Base-by-base conservation (phyloP, 2,888 invertebrate genomes). In the Stenichneumon culpator region DNA sequence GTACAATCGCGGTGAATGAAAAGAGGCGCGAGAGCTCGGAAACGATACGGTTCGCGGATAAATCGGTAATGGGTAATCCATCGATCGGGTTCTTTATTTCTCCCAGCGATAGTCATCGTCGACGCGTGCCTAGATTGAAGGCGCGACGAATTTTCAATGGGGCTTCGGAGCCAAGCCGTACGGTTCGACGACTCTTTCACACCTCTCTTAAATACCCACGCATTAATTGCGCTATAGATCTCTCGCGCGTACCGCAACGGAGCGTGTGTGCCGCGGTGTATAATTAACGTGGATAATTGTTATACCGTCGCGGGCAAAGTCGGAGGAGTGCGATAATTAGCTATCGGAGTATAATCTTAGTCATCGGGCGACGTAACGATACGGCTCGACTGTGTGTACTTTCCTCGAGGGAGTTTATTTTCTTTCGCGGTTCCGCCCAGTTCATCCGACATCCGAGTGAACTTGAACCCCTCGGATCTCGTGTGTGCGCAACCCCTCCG, bases 351-450 rank as follows among this genome's bases (percentile, higher is more conserved):
- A 44, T 73, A 80, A 85, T 82, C 44, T 82, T 75, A 85, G 75
- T 82, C 75, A 85, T 85, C 79, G 60, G 25, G 14, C 72, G 36
- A 39, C 32, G 70, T 36, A 60, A 79, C 54, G 57, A 63, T 47
- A 72, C 70, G n/a, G 6, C 52, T 28, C 60, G 47, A 47, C 44
- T 47, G 3, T 16, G 36, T 14, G 52, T 54, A 52, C 63, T 63
- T 16, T n/a, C 16, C 3, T 32, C 47, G 36, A 72, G 47, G 63
- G 72, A 86, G 68, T 86, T 80, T 82, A 80, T 81, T 82, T 81
- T 81, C 67, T 86, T 79, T 70, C 39, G 80, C 70, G 85, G 83
- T 84, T 86, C 85, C 80, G 82, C 83, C 85, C 80, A 70, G 86
- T 78, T 65, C 85, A 80, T 86, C 86, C 80, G 83, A 74, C 39